These are phyloP conservation scores for Ciconia stormi DNA, from an alignment of 2,113 vertebrate genomes.

Conservation along the genomic window DNA sequence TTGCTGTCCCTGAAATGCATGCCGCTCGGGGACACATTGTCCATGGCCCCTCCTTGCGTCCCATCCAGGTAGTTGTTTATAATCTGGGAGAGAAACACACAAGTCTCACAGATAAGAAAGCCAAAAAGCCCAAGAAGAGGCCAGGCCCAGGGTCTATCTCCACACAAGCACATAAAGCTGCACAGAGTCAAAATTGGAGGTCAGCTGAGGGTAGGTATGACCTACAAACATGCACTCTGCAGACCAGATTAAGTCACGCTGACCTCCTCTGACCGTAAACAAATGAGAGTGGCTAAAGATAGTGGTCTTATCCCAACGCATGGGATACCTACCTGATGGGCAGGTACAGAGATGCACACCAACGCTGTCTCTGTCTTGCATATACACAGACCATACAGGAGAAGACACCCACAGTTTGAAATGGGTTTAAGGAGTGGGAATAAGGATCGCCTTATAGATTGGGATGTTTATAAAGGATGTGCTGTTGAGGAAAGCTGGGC, in stretches of 20 bases:
- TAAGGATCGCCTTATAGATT: neutral
- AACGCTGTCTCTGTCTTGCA: rapidly evolving
- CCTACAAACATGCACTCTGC: neutral
- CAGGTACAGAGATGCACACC: rapidly evolving
- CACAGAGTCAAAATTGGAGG: rapidly evolving
- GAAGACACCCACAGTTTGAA: neutral
- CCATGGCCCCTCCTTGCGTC: neutral
- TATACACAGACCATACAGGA: rapidly evolving
- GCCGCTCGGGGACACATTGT: constrained; percentile 30
- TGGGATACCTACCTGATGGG: rapidly evolving
- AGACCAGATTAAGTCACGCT: neutral
- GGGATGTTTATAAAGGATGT: neutral
- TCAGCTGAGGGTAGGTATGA: neutral
- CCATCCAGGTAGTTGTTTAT: constrained; percentile 81
- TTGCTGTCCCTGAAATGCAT: constrained; percentile 87
- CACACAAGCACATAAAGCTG: rapidly evolving
- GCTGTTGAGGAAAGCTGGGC: neutral
- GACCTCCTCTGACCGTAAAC: neutral
- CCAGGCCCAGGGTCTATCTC: rapidly evolving
- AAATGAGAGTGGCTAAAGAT: neutral
- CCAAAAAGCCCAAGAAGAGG: neutral
- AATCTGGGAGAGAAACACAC: constrained; percentile 64
- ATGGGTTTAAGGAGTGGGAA: neutral
- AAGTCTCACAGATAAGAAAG: neutral
- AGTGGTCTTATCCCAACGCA: neutral